A percentile compares a stretch with the other conserved stretches of the same genome.
Conservation (phyloP, 2,888 invertebrate species). For the Lagria hirta region DNA sequence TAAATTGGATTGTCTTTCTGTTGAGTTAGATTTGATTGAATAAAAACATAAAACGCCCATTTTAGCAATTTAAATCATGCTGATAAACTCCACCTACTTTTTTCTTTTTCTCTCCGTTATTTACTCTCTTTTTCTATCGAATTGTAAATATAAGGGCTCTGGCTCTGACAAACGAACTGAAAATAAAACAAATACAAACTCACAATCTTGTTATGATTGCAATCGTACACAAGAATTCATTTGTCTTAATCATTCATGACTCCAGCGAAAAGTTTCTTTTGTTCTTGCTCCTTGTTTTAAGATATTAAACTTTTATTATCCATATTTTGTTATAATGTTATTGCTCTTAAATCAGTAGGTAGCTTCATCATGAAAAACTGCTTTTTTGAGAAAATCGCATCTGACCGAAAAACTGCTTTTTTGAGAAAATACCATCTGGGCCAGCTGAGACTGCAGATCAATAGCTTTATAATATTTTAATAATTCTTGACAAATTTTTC, state of each 20-base stretch:
- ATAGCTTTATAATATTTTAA: too few relatives aligned
- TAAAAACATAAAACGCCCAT: constrained; percentile 54
- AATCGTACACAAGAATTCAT: constrained; percentile 27
- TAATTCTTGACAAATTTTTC: too few relatives aligned
- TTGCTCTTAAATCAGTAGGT: too few relatives aligned
- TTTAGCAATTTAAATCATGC: constrained; percentile 55
- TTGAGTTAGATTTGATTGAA: constrained; percentile 50
- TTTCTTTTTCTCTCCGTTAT: constrained; percentile 30
- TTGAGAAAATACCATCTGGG: too few relatives aligned
- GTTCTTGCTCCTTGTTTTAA: too few relatives aligned
- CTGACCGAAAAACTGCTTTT: too few relatives aligned
- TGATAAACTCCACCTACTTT: constrained; percentile 43
- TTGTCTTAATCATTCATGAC: constrained; percentile 30
- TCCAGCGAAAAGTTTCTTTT: too few relatives aligned
- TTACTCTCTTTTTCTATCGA: constrained; percentile 26
- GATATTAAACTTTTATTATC: too few relatives aligned
- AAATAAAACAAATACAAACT: constrained; percentile 39
- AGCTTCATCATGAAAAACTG: too few relatives aligned
- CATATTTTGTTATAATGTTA: too few relatives aligned
- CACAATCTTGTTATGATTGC: constrained; percentile 35
- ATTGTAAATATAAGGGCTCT: constrained; percentile 25
- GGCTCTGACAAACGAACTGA: constrained; percentile 38
- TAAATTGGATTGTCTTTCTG: constrained; percentile 46
- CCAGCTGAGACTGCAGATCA: too few relatives aligned
- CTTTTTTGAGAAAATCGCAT: too few relatives aligned